Evolutionary conservation across 1,140 invertebrate genomes (phyloP).

Genomic region (Euwallacea similis): DNA sequence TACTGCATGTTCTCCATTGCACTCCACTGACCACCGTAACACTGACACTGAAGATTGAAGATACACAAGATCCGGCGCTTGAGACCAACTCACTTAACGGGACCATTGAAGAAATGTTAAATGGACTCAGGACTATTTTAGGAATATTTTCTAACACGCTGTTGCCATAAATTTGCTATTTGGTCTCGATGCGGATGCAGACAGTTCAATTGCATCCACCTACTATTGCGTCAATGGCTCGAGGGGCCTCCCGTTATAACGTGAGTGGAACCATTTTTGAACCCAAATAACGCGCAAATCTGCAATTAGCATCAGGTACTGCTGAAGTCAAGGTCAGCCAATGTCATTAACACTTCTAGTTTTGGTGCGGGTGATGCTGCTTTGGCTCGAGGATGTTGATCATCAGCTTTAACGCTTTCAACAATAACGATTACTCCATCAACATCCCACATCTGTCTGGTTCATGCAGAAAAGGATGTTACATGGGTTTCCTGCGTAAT

Average conservation of each 20-base stretch:
- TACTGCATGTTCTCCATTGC: conserved; percentile 13
- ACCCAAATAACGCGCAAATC: conserved; percentile 15
- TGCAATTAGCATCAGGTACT: conserved; percentile 6
- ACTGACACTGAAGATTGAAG: conserved; percentile 19
- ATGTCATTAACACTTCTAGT: conserved; percentile 18
- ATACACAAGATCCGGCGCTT: conserved; percentile 3
- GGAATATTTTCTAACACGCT: neutral
- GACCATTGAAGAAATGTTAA: neutral
- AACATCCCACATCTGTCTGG: too few relatives aligned
- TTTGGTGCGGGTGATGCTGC: too few relatives aligned
- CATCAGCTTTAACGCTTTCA: too few relatives aligned
- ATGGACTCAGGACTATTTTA: neutral
- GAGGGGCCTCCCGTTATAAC: conserved; percentile 3
- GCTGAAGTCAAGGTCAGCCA: conserved; percentile 10
- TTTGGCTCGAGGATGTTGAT: too few relatives aligned
- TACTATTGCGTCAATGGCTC: neutral
- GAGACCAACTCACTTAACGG: neutral
- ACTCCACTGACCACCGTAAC: conserved; percentile 13
- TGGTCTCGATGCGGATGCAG: neutral
- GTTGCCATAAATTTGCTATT: neutral
- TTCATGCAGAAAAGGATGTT: too few relatives aligned
- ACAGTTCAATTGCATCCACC: neutral
- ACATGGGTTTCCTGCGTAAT: too few relatives aligned
- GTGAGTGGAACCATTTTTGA: conserved; percentile 8
- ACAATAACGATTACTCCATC: too few relatives aligned